phyloP scores from a whole-genome alignment of 2,113 vertebrate genomes.

The Crotalus horridus region DNA sequence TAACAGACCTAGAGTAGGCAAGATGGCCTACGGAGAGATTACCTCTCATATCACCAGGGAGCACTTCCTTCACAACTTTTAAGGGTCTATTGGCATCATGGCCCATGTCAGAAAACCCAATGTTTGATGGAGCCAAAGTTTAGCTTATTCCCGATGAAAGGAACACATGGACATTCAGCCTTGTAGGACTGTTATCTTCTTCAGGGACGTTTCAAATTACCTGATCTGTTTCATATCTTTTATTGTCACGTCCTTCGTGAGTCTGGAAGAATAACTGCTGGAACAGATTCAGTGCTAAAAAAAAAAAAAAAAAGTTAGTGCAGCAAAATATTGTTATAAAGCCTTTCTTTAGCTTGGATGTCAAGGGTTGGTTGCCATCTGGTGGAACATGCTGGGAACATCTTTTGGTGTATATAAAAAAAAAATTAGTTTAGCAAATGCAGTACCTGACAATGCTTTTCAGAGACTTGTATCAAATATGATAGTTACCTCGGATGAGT shows the following conservation, averaged over 20 bases:
- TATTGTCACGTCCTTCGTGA: background rate
- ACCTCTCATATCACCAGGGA: too few species aligned
- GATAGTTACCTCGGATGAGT: background rate
- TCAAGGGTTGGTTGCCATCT: conserved; percentile 77
- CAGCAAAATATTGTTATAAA: background rate
- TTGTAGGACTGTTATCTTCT: background rate
- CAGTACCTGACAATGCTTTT: too few species aligned
- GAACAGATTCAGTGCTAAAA: conserved; percentile 49
- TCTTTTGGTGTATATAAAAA: background rate
- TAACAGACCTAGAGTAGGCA: background rate
- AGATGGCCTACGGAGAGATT: background rate
- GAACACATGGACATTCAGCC: background rate
- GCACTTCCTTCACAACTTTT: background rate
- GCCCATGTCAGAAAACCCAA: background rate
- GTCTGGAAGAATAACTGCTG: conserved; percentile 29
- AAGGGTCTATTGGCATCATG: background rate
- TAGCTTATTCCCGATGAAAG: background rate
- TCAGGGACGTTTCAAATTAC: background rate
- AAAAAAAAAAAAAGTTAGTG: conserved; percentile 62
- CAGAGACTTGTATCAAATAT: too few species aligned
- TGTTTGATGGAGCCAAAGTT: background rate
- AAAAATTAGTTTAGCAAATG: background rate
- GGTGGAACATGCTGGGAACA: conserved; percentile 62
- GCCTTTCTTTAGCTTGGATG: conserved; percentile 29
- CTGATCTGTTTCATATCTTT: background rate